Conservation (phyloP, 2,888 invertebrate species). For the Neoscelio sp. region DNA sequence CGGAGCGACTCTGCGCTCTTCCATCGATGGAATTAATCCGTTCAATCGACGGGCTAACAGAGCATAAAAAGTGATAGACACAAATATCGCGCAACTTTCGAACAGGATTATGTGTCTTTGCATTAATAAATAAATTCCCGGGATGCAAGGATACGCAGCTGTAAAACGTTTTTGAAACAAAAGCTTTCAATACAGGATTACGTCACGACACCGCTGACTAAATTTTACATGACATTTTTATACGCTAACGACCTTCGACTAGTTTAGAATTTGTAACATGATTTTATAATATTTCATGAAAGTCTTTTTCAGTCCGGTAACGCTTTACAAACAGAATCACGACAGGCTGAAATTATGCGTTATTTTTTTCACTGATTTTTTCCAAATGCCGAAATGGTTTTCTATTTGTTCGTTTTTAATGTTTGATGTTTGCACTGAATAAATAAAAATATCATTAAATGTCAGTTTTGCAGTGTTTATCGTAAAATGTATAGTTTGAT, state of each 20-base stretch:
- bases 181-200: slow-evolving; percentile 34
- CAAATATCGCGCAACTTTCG: slow-evolving; percentile 44
- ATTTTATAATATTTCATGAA: slow-evolving; percentile 16
- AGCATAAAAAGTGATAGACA: slow-evolving; percentile 1
- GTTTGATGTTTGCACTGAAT: not conserved
- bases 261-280: slow-evolving; percentile 16
- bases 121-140: slow-evolving; percentile 55
- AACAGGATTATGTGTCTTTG: slow-evolving; percentile 47
- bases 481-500: too few relatives aligned
- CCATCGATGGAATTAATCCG: slow-evolving; percentile 56
- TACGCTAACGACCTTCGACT: slow-evolving; percentile 14
- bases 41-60: slow-evolving; percentile 43
- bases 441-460: too few relatives aligned
- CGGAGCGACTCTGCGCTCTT: too few relatives aligned
- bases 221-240: slow-evolving; percentile 44
- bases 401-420: too few relatives aligned
- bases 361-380: not conserved
- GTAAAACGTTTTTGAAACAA: slow-evolving; percentile 22
- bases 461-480: too few relatives aligned
- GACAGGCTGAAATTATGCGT: too few relatives aligned
- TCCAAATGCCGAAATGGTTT: too few relatives aligned
- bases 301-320: not conserved
- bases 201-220: not conserved
- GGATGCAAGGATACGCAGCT: not conserved
- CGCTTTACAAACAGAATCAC: slow-evolving; percentile 1